Percentiles rank a stretch among this genome's conserved stretches.
phyloP scores from a whole-genome alignment of 2,113 vertebrate genomes.

The Nerophis ophidion region DNA sequence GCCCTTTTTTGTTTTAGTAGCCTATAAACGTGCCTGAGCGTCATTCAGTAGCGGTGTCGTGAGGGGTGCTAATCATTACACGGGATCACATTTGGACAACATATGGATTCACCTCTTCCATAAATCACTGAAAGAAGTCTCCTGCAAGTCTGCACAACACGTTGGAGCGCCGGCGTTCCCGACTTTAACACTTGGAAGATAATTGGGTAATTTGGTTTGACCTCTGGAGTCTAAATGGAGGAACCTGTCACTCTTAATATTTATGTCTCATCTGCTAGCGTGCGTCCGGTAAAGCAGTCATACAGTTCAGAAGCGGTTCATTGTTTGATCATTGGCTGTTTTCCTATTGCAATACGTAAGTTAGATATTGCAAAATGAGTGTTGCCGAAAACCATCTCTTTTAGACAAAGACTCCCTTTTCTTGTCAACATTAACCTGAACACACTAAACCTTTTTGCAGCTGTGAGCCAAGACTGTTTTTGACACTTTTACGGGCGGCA shows the following conservation, averaged over 20 bases:
- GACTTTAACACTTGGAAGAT: not conserved
- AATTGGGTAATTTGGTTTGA: constrained; percentile 5
- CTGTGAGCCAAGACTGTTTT: too few species aligned
- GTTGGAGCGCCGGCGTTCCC: not conserved
- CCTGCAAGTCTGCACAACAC: not conserved
- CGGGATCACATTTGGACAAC: constrained; percentile 51
- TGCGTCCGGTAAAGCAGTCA: too few species aligned
- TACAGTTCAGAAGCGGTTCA: too few species aligned
- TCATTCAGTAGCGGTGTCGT: constrained; percentile 40
- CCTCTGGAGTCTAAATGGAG: constrained; percentile 7
- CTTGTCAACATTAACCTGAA: too few species aligned
- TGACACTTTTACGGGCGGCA: too few species aligned
- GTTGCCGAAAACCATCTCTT: too few species aligned
- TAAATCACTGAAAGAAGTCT: constrained; percentile 17
- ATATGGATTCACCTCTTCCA: constrained; percentile 46
- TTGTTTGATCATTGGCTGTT: too few species aligned
- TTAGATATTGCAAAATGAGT: too few species aligned
- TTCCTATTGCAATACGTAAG: too few species aligned
- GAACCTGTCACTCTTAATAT: not conserved
- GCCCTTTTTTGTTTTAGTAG: constrained; percentile 51
- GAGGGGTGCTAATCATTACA: constrained; percentile 33
- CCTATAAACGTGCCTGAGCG: constrained; percentile 31
- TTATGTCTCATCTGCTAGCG: constrained; percentile 3
- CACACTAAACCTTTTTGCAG: too few species aligned
- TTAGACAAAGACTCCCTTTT: too few species aligned